These are phyloP conservation scores for Cerastis leucographa DNA, from an alignment of 2,888 invertebrate genomes.

Conservation along the genomic window DNA sequence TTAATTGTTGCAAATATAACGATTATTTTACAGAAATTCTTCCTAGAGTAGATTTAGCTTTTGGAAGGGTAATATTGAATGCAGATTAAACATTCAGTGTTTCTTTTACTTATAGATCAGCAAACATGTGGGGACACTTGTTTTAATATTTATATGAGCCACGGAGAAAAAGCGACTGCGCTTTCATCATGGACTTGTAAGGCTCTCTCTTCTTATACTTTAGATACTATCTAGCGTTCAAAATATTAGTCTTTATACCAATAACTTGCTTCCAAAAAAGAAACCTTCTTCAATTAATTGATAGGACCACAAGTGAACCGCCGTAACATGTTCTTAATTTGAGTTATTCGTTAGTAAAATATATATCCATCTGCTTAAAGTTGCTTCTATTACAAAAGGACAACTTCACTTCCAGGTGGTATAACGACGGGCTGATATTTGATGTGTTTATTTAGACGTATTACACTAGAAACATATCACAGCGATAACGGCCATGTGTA, in stretches of 20 bases:
- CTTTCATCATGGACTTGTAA: slow-evolving; percentile 40
- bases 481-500: not conserved
- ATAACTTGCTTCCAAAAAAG: not conserved
- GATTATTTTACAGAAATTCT: too few relatives aligned
- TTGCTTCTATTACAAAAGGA: not conserved
- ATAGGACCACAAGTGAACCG: not conserved
- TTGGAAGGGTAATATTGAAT: slow-evolving; percentile 10
- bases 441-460: not conserved
- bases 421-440: not conserved
- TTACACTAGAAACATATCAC: not conserved
- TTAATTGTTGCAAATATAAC: not conserved
- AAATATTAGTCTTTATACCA: not conserved
- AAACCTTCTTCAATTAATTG: not conserved
- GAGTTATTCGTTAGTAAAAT: not conserved
- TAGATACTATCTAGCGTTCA: slow-evolving; percentile 25
- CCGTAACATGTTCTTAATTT: not conserved
- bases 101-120: slow-evolving; percentile 44
- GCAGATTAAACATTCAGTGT: slow-evolving; percentile 24
- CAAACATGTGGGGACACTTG: slow-evolving; percentile 22
- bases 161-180: not conserved
- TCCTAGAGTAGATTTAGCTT: slow-evolving; percentile 16
- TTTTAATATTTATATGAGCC: slow-evolving; percentile 20
- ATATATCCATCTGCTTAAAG: not conserved
- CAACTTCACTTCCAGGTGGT: not conserved
- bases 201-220: slow-evolving; percentile 33